phyloP scores from a whole-genome alignment of 2,113 vertebrate genomes.

The Polyodon spathula region DNA sequence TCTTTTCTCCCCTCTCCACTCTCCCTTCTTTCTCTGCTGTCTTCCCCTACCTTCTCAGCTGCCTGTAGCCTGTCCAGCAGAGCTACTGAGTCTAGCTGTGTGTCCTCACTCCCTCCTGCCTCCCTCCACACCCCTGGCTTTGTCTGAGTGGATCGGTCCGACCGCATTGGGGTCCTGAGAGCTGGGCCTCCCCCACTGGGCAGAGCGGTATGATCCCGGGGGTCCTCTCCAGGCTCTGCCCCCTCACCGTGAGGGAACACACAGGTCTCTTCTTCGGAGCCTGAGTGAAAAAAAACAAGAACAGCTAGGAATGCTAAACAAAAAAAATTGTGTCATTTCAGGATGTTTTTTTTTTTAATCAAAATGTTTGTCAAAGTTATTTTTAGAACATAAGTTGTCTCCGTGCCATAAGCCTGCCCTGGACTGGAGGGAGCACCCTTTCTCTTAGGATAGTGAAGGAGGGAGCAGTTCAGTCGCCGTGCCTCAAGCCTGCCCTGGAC shows the following conservation, averaged over 20 bases:
- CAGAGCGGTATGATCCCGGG: not conserved
- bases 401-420: too few species aligned
- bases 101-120: not conserved
- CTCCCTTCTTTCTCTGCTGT: too few species aligned
- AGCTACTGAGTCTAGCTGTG: not conserved
- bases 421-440: too few species aligned
- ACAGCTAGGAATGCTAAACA: not conserved
- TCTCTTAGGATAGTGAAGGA: too few species aligned
- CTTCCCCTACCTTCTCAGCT: conserved; percentile 26
- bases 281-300: conserved; percentile 25
- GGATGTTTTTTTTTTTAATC: not conserved
- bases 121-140: conserved; percentile 48
- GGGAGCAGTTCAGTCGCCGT: not conserved
- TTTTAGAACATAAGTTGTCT: not conserved
- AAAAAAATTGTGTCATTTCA: not conserved
- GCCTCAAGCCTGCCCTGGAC: not conserved
- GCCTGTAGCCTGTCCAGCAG: not conserved
- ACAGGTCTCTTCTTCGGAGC: conserved; percentile 60
- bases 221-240: conserved; percentile 35
- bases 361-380: not conserved
- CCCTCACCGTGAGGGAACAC: conserved; percentile 50
- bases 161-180: conserved; percentile 15
- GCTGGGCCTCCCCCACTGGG: conserved; percentile 14
- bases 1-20: too few species aligned
- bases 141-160: conserved; percentile 52